phyloP scores from a whole-genome alignment of 2,888 invertebrate species.

The Trilocha varians region DNA sequence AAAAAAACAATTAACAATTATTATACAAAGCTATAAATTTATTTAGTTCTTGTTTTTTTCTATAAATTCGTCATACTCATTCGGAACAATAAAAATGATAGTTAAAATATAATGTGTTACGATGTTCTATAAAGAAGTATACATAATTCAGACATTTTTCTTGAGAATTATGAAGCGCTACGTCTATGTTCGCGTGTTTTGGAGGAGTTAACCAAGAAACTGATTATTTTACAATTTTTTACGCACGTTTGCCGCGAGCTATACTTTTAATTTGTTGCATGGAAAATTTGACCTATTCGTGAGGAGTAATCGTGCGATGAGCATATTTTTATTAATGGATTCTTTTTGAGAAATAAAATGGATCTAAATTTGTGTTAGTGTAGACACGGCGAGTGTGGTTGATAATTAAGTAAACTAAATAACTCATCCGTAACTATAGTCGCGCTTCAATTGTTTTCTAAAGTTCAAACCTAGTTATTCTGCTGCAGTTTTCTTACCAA shows the following conservation, averaged over 20 bases:
- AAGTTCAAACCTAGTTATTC: slow-evolving; percentile 50
- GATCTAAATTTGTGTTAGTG: no score
- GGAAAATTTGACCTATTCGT: slow-evolving; percentile 20
- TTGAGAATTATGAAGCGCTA: slow-evolving; percentile 50
- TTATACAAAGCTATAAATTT: no score
- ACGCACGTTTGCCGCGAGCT: slow-evolving; percentile 17
- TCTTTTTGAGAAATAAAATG: no score
- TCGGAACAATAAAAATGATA: slow-evolving; percentile 27
- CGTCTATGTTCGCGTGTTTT: slow-evolving; percentile 50
- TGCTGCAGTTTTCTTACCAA: slow-evolving; percentile 24
- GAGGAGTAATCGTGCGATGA: background rate
- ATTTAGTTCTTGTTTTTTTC: background rate
- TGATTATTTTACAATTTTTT: slow-evolving; percentile 25
- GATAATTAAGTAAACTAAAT: slow-evolving; percentile 37
- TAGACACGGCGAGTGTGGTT: background rate
- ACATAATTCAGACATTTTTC: slow-evolving; percentile 57
- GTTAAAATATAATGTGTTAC: slow-evolving; percentile 33
- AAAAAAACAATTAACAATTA: no score
- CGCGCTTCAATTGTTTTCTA: slow-evolving; percentile 42
- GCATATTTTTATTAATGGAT: no score
- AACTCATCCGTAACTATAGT: slow-evolving; percentile 40
- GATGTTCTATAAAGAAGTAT: slow-evolving; percentile 35
- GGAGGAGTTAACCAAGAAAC: slow-evolving; percentile 31
- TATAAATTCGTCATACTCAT: slow-evolving; percentile 14
- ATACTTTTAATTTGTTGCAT: slow-evolving; percentile 17